phyloP scores from a whole-genome alignment of 2,888 invertebrate genomes.

The Ennomos fuscantarius region DNA sequence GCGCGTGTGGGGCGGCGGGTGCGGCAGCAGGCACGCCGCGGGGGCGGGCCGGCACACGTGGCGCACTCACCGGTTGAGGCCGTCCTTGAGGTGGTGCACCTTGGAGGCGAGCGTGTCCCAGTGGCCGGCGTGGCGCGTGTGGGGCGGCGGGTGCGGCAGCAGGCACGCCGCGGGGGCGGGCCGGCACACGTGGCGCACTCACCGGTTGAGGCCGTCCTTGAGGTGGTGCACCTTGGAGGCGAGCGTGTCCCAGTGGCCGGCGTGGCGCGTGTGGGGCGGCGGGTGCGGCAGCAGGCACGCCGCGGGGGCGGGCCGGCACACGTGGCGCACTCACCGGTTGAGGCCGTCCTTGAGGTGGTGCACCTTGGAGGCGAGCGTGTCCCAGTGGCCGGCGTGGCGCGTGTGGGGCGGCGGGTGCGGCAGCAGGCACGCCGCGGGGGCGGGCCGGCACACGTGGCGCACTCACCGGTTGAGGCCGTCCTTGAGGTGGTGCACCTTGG shows the following conservation, averaged over 20 bases:
- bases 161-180: slow-evolving; percentile 97
- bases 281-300: slow-evolving; percentile 98
- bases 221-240: slow-evolving; percentile 95
- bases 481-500: slow-evolving; percentile 95
- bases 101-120: slow-evolving; percentile 96
- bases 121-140: slow-evolving; percentile 97
- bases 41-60: slow-evolving; percentile 96
- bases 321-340: slow-evolving; percentile 95
- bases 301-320: slow-evolving; percentile 96
- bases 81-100: slow-evolving; percentile 96
- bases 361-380: slow-evolving; percentile 93
- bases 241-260: slow-evolving; percentile 97
- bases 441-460: slow-evolving; percentile 92
- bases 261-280: slow-evolving; percentile 97
- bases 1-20: slow-evolving; percentile 97
- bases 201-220: too few species aligned
- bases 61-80: too few species aligned
- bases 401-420: slow-evolving; percentile 99
- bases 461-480: too few species aligned
- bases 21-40: slow-evolving; percentile 96
- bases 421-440: slow-evolving; percentile 96
- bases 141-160: slow-evolving; percentile 98
- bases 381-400: slow-evolving; percentile 98
- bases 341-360: slow-evolving; percentile 97
- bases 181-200: slow-evolving; percentile 95